Conservation (phyloP, 2,113 vertebrate species). For the Serinus canaria region DNA sequence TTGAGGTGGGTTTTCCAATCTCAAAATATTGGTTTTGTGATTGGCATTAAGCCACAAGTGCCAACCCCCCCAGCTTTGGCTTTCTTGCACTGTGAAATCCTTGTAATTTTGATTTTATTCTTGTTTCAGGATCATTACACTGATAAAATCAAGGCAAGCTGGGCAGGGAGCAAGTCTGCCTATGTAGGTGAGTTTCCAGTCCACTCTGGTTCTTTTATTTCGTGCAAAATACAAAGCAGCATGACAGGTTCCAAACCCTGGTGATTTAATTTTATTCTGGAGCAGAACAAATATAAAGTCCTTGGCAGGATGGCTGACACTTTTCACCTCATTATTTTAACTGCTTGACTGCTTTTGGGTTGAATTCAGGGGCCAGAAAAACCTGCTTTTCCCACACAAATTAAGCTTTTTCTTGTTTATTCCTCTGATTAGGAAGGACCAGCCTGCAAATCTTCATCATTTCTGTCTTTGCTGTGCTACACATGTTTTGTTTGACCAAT, state of each 20-base stretch:
- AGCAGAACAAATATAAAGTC: neutral
- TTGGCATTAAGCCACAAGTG: neutral
- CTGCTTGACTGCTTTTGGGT: neutral
- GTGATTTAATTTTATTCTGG: neutral
- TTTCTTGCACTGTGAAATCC: neutral
- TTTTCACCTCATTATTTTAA: neutral
- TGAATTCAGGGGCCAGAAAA: neutral
- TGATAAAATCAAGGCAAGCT: neutral
- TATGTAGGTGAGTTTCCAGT: slow-evolving; percentile 54
- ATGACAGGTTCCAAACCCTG: neutral
- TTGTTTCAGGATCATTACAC: slow-evolving; percentile 31
- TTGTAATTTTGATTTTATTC: neutral
- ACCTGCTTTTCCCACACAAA: neutral
- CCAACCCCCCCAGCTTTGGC: neutral
- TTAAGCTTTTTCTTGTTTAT: neutral
- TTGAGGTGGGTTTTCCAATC: neutral
- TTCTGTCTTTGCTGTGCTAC: neutral
- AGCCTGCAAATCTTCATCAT: rapidly evolving
- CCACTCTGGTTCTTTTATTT: neutral
- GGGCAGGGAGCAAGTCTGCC: neutral
- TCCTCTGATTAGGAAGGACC: neutral
- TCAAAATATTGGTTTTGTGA: neutral
- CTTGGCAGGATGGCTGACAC: neutral
- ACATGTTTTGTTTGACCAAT: rapidly evolving
- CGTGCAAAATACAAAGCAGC: neutral